Conservation (phyloP, 2,797 vertebrate species). For the Poecilia picta region DNA sequence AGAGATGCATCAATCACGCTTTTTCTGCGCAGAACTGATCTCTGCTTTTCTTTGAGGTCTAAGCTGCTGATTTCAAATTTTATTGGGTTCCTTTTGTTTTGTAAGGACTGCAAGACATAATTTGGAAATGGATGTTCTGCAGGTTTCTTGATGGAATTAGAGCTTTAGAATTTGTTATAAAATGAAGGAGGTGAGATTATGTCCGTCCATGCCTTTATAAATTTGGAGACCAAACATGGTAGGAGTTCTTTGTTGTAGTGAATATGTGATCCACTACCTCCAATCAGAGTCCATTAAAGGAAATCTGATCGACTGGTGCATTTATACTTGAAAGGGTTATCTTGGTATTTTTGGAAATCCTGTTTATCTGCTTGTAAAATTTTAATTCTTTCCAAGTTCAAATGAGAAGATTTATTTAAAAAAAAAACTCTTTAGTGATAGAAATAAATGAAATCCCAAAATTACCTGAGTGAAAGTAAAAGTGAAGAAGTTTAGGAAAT, state of each 20-base stretch:
- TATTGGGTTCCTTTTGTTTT: not conserved
- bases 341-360: conserved; percentile 31
- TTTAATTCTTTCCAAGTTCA: not conserved
- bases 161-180: not conserved
- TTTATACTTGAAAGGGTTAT: conserved; percentile 16
- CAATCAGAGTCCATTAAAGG: not conserved
- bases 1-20: not conserved
- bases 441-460: not conserved
- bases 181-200: not conserved
- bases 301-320: not conserved
- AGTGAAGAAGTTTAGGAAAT: not conserved
- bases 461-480: not conserved
- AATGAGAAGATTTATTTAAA: not conserved
- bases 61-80: conserved; percentile 1
- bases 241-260: not conserved
- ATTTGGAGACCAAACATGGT: not conserved
- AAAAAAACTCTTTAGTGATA: not conserved
- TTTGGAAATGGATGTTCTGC: not conserved
- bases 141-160: not conserved
- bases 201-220: not conserved
- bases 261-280: not conserved
- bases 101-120: not conserved
- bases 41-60: not conserved
- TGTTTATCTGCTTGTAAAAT: not conserved
- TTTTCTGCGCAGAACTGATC: not conserved